phyloP scores from a whole-genome alignment of 2,797 vertebrate genomes.

The Chloroceryle amazona region DNA sequence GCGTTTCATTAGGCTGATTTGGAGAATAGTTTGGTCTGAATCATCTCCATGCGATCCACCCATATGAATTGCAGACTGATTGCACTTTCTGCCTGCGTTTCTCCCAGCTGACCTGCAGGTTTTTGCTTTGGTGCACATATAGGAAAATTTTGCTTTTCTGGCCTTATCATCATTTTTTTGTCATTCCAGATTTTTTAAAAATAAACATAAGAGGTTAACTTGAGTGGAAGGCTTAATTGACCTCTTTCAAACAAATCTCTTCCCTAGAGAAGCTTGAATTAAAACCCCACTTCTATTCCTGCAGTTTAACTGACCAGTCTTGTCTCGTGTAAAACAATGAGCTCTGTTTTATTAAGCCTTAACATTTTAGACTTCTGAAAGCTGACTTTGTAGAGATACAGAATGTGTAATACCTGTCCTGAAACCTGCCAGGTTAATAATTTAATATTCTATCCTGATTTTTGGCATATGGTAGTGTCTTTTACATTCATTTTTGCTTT shows the following conservation, averaged over 20 bases:
- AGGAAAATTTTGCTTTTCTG: conserved; percentile 22
- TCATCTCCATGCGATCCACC: background rate
- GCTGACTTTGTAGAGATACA: background rate
- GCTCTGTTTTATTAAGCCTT: background rate
- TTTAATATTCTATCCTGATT: background rate
- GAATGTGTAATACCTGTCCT: background rate
- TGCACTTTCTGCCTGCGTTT: conserved; percentile 41
- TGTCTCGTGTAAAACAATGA: background rate
- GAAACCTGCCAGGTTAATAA: background rate
- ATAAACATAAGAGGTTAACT: conserved; percentile 44
- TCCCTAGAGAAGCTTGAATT: conserved; percentile 34
- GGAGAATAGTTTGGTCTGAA: background rate
- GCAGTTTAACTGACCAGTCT: background rate
- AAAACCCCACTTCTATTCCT: background rate
- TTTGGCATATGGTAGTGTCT: background rate
- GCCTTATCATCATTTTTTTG: background rate
- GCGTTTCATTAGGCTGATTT: background rate
- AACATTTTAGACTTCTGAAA: background rate
- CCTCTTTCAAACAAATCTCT: conserved; percentile 46
- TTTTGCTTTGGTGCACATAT: conserved; percentile 8
- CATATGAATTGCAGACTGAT: conserved; percentile 34
- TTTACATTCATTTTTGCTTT: background rate
- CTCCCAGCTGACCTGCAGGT: conserved; percentile 8
- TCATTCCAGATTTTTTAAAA: background rate
- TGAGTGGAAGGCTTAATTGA: conserved; percentile 32